These are phyloP conservation scores for Sphaerodactylus townsendi DNA, from an alignment of 2,113 vertebrate genomes.

Conservation along the genomic window DNA sequence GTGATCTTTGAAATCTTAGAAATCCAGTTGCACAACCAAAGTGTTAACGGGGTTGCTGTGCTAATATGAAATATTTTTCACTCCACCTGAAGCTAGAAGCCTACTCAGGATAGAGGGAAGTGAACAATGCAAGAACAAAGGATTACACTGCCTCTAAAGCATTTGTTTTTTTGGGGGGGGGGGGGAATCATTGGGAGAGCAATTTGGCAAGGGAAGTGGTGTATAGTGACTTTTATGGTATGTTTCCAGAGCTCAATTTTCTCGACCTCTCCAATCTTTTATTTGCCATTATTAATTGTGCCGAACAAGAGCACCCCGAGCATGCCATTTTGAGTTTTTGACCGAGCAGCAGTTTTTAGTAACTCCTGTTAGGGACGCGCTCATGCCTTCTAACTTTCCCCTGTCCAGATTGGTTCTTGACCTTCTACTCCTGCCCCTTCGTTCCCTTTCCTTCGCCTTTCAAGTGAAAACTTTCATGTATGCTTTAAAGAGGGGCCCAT, in stretches of 20 bases:
- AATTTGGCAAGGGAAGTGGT: conserved; percentile 39
- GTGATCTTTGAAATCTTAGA: no score
- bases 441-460: accelerated
- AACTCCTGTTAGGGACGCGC: background rate
- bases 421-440: background rate
- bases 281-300: conserved; percentile 26
- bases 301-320: background rate
- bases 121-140: background rate
- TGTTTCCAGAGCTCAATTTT: conserved; percentile 38
- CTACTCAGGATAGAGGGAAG: background rate
- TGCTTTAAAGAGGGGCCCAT: conserved; percentile 7
- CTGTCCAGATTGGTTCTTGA: no score
- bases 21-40: background rate
- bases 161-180: no score
- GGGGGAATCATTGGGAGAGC: conserved; percentile 33
- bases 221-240: conserved; percentile 27
- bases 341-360: conserved; percentile 24
- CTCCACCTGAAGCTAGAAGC: background rate
- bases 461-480: background rate
- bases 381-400: no score
- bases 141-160: background rate
- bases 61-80: background rate
- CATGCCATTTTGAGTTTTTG: background rate
- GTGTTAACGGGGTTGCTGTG: background rate
- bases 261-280: conserved; percentile 25